These are phyloP conservation scores for Dermatemys mawii DNA, from an alignment of 2,113 vertebrate genomes.

Conservation along the genomic window DNA sequence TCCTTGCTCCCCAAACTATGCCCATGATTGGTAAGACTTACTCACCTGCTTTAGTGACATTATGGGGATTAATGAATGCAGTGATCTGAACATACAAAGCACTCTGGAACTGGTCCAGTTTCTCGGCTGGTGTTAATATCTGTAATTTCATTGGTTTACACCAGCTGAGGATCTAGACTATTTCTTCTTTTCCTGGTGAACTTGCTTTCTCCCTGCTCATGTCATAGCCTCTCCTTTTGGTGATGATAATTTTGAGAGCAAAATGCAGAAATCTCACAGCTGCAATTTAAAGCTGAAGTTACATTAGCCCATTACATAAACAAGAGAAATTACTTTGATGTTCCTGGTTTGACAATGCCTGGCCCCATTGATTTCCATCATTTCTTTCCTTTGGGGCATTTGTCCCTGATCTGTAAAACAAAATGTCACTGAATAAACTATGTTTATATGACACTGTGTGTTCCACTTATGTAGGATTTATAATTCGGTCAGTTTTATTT, in stretches of 20 bases:
- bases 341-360: constrained; percentile 38
- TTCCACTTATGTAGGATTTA: constrained; percentile 49
- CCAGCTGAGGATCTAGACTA: not conserved
- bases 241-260: not conserved
- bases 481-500: constrained; percentile 60
- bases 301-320: constrained; percentile 27
- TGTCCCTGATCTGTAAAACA: constrained; percentile 52
- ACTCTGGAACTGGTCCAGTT: not conserved
- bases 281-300: constrained; percentile 17
- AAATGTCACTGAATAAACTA: constrained; percentile 58
- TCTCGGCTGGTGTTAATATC: not conserved
- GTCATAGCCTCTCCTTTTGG: not conserved
- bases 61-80: not conserved
- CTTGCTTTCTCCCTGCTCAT: not conserved
- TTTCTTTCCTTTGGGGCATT: constrained; percentile 41
- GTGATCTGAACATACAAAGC: not conserved
- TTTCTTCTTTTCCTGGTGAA: not conserved
- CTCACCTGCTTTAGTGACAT: not conserved
- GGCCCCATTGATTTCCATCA: constrained; percentile 35
- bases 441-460: constrained; percentile 36
- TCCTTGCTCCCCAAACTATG: no score
- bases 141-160: not conserved
- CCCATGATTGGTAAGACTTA: not conserved
- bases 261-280: constrained; percentile 1
- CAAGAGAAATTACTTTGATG: constrained; percentile 30